Percentiles rank a stretch among this genome's conserved stretches.
Evolutionary conservation across 2,113 vertebrate species (phyloP).

Genomic region (Epinephelus fuscoguttatus): DNA sequence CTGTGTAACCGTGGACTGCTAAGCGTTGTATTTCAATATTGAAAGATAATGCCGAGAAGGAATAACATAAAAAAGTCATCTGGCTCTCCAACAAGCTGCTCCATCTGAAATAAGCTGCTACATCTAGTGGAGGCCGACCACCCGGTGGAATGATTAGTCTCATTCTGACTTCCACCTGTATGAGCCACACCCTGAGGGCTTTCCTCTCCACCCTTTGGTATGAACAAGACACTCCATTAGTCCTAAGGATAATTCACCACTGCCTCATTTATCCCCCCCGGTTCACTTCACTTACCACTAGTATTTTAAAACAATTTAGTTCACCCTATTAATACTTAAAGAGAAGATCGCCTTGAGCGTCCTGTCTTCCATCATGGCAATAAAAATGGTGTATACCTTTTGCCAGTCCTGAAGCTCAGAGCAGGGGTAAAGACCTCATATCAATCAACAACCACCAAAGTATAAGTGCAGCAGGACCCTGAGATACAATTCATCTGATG

Average conservation of each 20-base stretch:
- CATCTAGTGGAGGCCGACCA: constrained; percentile 1
- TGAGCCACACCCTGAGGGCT: constrained; percentile 35
- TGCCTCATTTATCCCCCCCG: constrained; percentile 50
- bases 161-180: constrained; percentile 40
- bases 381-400: constrained; percentile 51
- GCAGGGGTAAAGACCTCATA: constrained; percentile 28
- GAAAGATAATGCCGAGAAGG: constrained; percentile 29
- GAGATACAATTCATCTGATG: constrained; percentile 7
- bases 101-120: constrained; percentile 5
- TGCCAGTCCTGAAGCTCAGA: constrained; percentile 19
- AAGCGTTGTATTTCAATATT: constrained; percentile 32
- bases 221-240: constrained; percentile 49
- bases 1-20: constrained; percentile 30
- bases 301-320: constrained; percentile 66
- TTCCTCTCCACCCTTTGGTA: constrained; percentile 34
- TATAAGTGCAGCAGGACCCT: background rate
- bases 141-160: constrained; percentile 25
- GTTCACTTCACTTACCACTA: constrained; percentile 61
- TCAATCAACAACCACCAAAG: constrained; percentile 46
- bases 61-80: constrained; percentile 7
- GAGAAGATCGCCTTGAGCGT: constrained; percentile 54
- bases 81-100: constrained; percentile 7
- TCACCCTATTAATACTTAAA: constrained; percentile 70
- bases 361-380: constrained; percentile 39
- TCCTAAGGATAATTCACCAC: constrained; percentile 52